phyloP scores from a whole-genome alignment of 2,113 vertebrate species.

The Anoura caudifer region DNA sequence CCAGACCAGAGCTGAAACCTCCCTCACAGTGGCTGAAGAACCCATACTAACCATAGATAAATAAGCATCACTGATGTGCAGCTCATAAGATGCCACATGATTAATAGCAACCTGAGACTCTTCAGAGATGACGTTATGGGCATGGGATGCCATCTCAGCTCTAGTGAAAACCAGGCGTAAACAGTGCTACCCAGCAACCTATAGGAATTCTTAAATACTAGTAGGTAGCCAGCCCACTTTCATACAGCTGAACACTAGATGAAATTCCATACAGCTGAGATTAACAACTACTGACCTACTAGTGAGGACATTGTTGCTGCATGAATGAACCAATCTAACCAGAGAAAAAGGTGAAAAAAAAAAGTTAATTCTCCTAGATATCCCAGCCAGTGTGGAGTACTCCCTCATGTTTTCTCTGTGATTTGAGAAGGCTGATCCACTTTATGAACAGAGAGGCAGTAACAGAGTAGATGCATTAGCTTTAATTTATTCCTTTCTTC shows the following conservation, averaged over 20 bases:
- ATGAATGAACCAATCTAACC: neutral
- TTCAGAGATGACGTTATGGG: neutral
- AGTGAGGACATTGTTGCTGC: neutral
- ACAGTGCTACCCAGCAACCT: neutral
- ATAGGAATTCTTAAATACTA: conserved; percentile 44
- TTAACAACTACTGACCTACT: neutral
- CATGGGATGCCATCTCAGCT: neutral
- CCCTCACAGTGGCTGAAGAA: neutral
- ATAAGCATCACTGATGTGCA: conserved; percentile 45
- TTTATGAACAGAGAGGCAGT: neutral
- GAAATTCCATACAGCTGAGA: conserved; percentile 48
- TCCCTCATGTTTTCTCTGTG: neutral
- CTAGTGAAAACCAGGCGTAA: neutral
- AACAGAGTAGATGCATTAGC: neutral
- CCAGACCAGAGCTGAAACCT: neutral
- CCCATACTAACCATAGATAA: conserved; percentile 54
- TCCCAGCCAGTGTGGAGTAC: neutral
- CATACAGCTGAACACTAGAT: neutral
- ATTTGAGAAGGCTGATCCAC: neutral
- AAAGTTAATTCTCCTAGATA: neutral
- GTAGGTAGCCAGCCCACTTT: neutral
- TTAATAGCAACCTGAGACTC: neutral
- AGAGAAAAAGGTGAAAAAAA: neutral
- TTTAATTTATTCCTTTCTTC: neutral
- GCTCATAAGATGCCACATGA: neutral